These are phyloP conservation scores for Orchesella cincta DNA, from an alignment of 1,140 invertebrate species.

Conservation along the genomic window DNA sequence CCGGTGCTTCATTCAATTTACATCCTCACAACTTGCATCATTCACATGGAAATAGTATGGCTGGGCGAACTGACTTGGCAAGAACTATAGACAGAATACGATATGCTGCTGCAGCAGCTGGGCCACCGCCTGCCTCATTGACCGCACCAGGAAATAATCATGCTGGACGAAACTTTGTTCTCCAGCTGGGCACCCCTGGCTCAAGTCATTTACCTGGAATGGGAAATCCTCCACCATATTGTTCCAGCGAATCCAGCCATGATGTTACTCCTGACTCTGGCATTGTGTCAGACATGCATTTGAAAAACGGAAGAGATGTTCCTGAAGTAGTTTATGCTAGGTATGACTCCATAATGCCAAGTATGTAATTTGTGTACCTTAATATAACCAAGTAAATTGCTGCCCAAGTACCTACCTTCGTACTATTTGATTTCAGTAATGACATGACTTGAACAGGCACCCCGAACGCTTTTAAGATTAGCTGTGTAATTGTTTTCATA, in stretches of 20 bases:
- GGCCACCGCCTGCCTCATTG: slow-evolving; percentile 45
- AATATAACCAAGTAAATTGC: no score
- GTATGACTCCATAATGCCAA: slow-evolving; percentile 39
- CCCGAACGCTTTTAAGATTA: no score
- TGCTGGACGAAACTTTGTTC: slow-evolving; percentile 50
- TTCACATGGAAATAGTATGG: slow-evolving; percentile 33
- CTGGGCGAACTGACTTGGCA: slow-evolving; percentile 46
- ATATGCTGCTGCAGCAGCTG: slow-evolving; percentile 46
- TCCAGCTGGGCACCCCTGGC: slow-evolving; percentile 43
- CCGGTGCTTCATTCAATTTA: slow-evolving; percentile 44
- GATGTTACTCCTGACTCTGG: slow-evolving; percentile 49
- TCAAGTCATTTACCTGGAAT: slow-evolving; percentile 42
- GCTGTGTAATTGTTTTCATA: no score
- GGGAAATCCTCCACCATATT: slow-evolving; percentile 50
- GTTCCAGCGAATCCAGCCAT: slow-evolving; percentile 50
- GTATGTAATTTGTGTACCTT: no score
- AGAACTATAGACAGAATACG: slow-evolving; percentile 50
- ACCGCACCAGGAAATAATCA: slow-evolving; percentile 42
- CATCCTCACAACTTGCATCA: slow-evolving; percentile 47
- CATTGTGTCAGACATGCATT: slow-evolving; percentile 50
- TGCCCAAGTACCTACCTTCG: no score
- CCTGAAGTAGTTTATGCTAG: slow-evolving; percentile 48
- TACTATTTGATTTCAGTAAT: no score
- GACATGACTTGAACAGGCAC: no score
- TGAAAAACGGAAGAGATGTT: slow-evolving; percentile 47